phyloP scores from a whole-genome alignment of 1,140 invertebrate species.

The Wiebesia pumilae region DNA sequence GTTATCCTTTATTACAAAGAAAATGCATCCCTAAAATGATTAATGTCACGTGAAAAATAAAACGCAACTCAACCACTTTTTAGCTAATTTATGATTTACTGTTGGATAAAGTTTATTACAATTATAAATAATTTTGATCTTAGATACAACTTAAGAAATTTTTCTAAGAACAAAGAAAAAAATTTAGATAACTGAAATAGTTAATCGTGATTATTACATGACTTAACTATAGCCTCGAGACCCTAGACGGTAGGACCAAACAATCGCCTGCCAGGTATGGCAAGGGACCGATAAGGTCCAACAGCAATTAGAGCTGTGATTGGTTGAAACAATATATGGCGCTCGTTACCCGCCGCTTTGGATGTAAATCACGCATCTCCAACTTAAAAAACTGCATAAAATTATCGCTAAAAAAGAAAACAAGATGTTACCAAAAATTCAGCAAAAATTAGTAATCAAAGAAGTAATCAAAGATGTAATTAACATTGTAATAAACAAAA shows the following conservation, averaged over 20 bases:
- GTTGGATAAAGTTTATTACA: too few relatives aligned
- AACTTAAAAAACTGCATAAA: background rate
- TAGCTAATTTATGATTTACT: too few relatives aligned
- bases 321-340: constrained; percentile 75
- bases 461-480: too few relatives aligned
- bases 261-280: constrained; percentile 74
- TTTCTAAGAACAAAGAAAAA: background rate
- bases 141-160: too few relatives aligned
- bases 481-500: constrained; percentile 1
- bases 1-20: background rate
- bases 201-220: background rate
- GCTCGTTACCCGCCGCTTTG: constrained; percentile 65
- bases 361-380: constrained; percentile 27
- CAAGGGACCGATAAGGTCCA: constrained; percentile 75
- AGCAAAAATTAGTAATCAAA: constrained; percentile 9
- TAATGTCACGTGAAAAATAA: too few relatives aligned
- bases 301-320: constrained; percentile 76
- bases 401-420: background rate
- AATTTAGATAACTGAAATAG: too few relatives aligned
- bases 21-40: too few relatives aligned
- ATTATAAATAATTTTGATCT: too few relatives aligned
- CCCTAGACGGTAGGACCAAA: constrained; percentile 75
- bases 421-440: background rate
- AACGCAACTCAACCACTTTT: too few relatives aligned
- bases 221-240: constrained; percentile 55